phyloP scores from a whole-genome alignment of 2,113 vertebrate genomes.

The Python bivittatus region DNA sequence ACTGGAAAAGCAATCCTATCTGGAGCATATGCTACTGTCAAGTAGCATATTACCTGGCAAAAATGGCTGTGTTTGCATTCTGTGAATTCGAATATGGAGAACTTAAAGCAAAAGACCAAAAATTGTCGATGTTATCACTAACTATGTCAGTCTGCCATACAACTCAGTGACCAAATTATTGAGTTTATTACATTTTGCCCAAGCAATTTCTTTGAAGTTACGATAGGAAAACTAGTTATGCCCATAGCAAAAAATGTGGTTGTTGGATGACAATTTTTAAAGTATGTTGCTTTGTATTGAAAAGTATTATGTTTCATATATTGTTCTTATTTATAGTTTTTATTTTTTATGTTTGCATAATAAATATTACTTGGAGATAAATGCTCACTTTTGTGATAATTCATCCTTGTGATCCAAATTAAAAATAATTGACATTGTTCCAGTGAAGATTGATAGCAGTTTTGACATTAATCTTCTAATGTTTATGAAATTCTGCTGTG shows the following conservation, averaged over 20 bases:
- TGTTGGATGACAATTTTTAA: background rate
- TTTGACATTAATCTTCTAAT: background rate
- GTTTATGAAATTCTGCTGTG: slow-evolving; percentile 31
- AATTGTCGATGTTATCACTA: slow-evolving; percentile 20
- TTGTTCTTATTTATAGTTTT: background rate
- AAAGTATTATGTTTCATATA: background rate
- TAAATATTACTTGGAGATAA: background rate
- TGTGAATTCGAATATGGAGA: slow-evolving; percentile 18
- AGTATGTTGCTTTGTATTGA: slow-evolving; percentile 18
- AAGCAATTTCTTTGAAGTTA: background rate
- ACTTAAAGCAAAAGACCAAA: slow-evolving; percentile 31
- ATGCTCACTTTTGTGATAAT: background rate
- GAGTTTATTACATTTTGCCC: background rate
- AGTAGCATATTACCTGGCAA: slow-evolving; percentile 24
- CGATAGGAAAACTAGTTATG: slow-evolving; percentile 29
- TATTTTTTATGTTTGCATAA: background rate
- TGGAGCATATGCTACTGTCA: background rate
- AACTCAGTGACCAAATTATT: slow-evolving; percentile 20
- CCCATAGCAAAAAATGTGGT: background rate
- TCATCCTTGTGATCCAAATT: background rate
- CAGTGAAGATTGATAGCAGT: background rate
- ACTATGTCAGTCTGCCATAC: background rate
- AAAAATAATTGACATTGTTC: slow-evolving; percentile 15
- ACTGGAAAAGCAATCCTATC: background rate
- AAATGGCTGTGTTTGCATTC: slow-evolving; percentile 21